Evolutionary conservation across 1,140 invertebrate genomes (phyloP).

Genomic region (Cyclina sinensis): DNA sequence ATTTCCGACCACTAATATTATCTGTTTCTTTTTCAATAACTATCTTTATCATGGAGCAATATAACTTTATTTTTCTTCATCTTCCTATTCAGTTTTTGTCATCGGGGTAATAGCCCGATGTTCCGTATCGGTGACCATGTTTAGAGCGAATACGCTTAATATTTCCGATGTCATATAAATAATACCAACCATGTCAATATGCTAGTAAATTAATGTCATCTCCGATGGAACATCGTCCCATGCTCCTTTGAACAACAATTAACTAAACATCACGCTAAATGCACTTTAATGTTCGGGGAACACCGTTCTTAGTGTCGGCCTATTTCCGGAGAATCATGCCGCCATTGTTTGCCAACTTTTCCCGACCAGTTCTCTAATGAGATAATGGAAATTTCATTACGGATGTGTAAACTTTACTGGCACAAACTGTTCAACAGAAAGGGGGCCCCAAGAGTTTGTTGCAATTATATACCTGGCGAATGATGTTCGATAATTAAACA

Average conservation of each 20-base stretch:
- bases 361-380: conserved; percentile 50
- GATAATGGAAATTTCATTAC: conserved; percentile 67
- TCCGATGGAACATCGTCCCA: conserved; percentile 7
- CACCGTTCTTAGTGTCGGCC: conserved; percentile 35
- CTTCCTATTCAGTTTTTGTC: conserved; percentile 36
- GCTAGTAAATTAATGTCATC: conserved; percentile 21
- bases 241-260: conserved; percentile 60
- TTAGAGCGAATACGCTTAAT: conserved; percentile 45
- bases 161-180: conserved; percentile 58
- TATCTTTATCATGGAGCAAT: conserved; percentile 30
- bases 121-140: conserved; percentile 33
- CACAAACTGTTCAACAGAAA: conserved; percentile 1
- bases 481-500: conserved; percentile 2
- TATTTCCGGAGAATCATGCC: conserved; percentile 47
- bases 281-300: conserved; percentile 56
- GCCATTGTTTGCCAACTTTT: conserved; percentile 34
- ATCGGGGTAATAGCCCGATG: conserved; percentile 16
- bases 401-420: conserved; percentile 50
- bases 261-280: conserved; percentile 63
- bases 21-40: conserved; percentile 16
- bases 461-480: background rate
- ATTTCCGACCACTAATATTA: background rate
- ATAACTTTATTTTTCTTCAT: conserved; percentile 50
- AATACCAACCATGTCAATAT: conserved; percentile 15
- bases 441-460: background rate